Conservation (phyloP, 1,140 invertebrate genomes). For the Pseudomyrmex flavicornis region DNA sequence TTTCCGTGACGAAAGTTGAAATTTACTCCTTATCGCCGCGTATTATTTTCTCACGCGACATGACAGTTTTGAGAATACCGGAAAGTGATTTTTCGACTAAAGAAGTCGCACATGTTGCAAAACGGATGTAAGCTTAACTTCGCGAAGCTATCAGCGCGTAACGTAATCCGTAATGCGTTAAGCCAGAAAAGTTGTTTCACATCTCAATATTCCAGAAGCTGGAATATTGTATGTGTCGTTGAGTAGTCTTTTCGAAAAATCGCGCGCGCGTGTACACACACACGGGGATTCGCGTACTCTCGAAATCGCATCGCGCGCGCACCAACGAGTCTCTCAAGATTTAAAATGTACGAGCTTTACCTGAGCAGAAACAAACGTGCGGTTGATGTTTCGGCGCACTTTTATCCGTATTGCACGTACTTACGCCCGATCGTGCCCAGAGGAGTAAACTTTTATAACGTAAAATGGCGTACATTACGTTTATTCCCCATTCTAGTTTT, state of each 20-base stretch:
- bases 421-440: no score
- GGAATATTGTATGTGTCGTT: background rate
- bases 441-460: no score
- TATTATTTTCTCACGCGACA: no score
- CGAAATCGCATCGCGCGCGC: background rate
- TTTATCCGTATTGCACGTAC: background rate
- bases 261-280: no score
- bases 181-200: background rate
- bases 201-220: background rate
- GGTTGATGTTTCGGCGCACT: background rate
- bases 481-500: no score
- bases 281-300: background rate
- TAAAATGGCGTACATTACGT: no score
- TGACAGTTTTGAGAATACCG: no score
- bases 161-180: background rate
- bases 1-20: no score
- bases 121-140: no score
- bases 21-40: no score
- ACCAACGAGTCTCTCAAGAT: slow-evolving; percentile 11
- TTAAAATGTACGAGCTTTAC: background rate
- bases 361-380: background rate
- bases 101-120: background rate
- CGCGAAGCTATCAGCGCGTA: no score
- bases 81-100: background rate
- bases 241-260: background rate